These are phyloP conservation scores for Sebastes oblongus DNA, from an alignment of 2,797 vertebrate genomes.

Conservation along the genomic window DNA sequence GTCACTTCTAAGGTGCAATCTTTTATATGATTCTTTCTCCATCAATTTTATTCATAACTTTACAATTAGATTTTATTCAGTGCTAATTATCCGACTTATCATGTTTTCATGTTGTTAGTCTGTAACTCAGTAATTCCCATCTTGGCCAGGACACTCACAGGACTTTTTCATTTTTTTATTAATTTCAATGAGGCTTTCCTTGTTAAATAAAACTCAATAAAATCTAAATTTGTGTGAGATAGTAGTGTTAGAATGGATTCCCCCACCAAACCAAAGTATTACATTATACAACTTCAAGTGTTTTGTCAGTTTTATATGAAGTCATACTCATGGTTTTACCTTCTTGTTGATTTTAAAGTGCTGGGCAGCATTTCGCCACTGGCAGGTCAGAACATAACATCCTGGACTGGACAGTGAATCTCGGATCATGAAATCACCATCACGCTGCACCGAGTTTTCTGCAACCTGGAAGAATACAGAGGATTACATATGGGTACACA, in stretches of 20 bases:
- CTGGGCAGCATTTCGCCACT: slow-evolving; percentile 93
- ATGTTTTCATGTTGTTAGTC: not conserved
- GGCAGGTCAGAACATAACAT: slow-evolving; percentile 94
- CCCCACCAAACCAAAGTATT: not conserved
- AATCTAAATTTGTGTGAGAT: not conserved
- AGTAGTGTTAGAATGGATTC: not conserved
- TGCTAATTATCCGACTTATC: not conserved
- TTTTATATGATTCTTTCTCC: not conserved
- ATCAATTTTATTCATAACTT: not conserved
- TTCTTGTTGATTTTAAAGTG: slow-evolving; percentile 97
- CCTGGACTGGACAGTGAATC: slow-evolving; percentile 95
- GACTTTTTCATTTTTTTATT: not conserved
- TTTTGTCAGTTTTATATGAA: not conserved
- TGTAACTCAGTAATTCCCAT: not conserved
- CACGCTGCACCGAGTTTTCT: slow-evolving; percentile 90
- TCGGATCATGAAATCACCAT: slow-evolving; percentile 96
- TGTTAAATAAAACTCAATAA: not conserved
- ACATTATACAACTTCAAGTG: not conserved
- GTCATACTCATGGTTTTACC: slow-evolving; percentile 13
- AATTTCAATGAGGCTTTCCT: not conserved
- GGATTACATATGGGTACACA: not conserved
- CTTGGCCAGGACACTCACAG: not conserved
- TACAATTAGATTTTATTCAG: not conserved
- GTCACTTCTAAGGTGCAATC: not conserved
- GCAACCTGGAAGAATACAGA: slow-evolving; percentile 83